A percentile compares a stretch with the other conserved stretches of the same genome.
These are phyloP conservation scores for Podarcis cretensis DNA, from an alignment of 2,113 vertebrate genomes.

Conservation along the genomic window DNA sequence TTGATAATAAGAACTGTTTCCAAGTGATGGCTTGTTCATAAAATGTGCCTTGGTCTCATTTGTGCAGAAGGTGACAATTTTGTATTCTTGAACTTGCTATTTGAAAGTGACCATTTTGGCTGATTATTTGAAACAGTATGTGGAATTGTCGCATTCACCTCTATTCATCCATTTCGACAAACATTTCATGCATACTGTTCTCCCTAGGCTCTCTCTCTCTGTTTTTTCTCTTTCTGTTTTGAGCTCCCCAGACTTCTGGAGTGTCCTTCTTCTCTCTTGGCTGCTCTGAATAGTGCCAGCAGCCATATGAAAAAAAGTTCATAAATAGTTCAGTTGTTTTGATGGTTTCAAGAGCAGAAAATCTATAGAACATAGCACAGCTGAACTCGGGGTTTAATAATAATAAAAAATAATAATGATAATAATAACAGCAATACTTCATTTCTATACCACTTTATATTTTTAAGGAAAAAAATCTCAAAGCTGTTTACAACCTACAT, in stretches of 20 bases:
- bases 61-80: not conserved
- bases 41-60: not conserved
- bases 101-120: not conserved
- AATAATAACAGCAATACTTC: no score
- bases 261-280: not conserved
- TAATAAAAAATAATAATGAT: no score
- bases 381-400: no score
- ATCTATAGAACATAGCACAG: no score
- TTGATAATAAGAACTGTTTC: slow-evolving; percentile 5
- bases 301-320: no score
- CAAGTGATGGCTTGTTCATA: not conserved
- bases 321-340: no score
- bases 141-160: not conserved
- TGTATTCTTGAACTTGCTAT: not conserved
- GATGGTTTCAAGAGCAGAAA: no score
- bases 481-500: no score
- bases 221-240: not conserved
- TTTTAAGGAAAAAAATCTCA: no score
- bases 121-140: not conserved
- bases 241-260: not conserved
- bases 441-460: no score
- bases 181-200: not conserved
- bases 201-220: not conserved
- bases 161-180: not conserved
- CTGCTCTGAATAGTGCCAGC: not conserved